phyloP scores from a whole-genome alignment of 2,888 invertebrate genomes.

The Drosophila recens region DNA sequence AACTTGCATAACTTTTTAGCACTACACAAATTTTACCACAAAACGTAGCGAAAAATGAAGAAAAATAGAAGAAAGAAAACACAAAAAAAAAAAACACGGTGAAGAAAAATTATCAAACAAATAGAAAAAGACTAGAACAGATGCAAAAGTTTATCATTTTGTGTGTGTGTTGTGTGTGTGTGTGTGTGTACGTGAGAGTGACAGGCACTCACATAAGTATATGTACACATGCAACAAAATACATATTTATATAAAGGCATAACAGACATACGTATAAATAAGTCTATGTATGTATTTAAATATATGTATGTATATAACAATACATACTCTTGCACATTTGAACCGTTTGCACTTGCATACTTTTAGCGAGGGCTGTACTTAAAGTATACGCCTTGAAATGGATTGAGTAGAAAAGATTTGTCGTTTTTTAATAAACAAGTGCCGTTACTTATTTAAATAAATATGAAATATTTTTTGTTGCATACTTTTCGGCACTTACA shows the following conservation, averaged over 20 bases:
- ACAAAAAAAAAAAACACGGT: neutral
- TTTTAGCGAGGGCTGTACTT: conserved; percentile 27
- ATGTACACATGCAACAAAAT: conserved; percentile 39
- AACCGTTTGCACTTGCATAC: conserved; percentile 45
- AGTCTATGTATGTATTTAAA: conserved; percentile 11
- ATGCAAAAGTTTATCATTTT: conserved; percentile 55
- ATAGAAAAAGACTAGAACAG: conserved; percentile 40
- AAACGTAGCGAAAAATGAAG: conserved; percentile 4
- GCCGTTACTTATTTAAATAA: no score
- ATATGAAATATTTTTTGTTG: no score
- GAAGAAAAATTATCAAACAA: conserved; percentile 9
- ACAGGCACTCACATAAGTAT: conserved; percentile 43
- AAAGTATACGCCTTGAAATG: neutral
- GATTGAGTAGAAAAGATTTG: no score
- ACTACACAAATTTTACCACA: conserved; percentile 56
- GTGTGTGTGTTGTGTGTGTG: conserved; percentile 10
- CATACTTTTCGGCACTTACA: no score
- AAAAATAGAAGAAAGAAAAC: conserved; percentile 1
- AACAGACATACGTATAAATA: conserved; percentile 46
- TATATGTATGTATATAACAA: conserved; percentile 12
- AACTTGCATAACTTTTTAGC: conserved; percentile 38
- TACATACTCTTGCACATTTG: conserved; percentile 36
- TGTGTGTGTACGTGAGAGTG: conserved; percentile 13
- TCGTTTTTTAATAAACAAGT: no score
- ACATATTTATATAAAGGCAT: conserved; percentile 41